phyloP scores from a whole-genome alignment of 2,797 vertebrate species.

The Gobionotothen gibberifrons region DNA sequence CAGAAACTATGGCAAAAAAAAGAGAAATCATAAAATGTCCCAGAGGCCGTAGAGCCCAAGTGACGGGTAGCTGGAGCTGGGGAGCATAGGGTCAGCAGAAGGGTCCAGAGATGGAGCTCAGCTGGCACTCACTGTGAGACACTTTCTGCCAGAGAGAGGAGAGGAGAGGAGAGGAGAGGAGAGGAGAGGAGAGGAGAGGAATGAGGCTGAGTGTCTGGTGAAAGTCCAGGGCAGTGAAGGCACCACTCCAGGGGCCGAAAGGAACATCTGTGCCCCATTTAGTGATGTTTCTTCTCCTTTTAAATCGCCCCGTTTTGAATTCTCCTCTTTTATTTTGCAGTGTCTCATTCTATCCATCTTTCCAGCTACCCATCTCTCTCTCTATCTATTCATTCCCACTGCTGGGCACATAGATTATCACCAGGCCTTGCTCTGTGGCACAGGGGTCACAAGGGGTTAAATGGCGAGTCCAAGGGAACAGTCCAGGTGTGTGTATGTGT shows the following conservation, averaged over 20 bases:
- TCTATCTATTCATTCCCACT: background rate
- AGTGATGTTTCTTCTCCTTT: conserved; percentile 83
- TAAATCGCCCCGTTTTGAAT: conserved; percentile 78
- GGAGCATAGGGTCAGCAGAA: conserved; percentile 72
- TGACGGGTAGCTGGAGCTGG: conserved; percentile 57
- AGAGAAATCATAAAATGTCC: conserved; percentile 29
- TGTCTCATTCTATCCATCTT: conserved; percentile 7
- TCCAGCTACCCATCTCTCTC: background rate
- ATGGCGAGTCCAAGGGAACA: conserved; percentile 44
- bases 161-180: conserved; percentile 8
- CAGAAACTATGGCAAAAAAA: background rate
- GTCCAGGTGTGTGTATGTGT: conserved; percentile 31
- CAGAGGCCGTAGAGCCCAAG: conserved; percentile 45
- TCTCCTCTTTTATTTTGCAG: conserved; percentile 29
- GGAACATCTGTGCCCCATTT: conserved; percentile 83
- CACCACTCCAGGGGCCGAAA: conserved; percentile 73
- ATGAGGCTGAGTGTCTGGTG: conserved; percentile 71
- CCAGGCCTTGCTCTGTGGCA: conserved; percentile 25
- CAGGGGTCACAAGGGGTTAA: conserved; percentile 59
- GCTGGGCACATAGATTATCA: conserved; percentile 49
- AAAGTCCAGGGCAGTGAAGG: conserved; percentile 71
- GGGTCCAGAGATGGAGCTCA: conserved; percentile 68
- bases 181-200: conserved; percentile 49
- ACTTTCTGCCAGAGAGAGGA: conserved; percentile 51
- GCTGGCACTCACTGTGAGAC: conserved; percentile 70